These are phyloP conservation scores for Rambutsinella grinnellia DNA, from an alignment of 2,888 invertebrate species.

Conservation along the genomic window DNA sequence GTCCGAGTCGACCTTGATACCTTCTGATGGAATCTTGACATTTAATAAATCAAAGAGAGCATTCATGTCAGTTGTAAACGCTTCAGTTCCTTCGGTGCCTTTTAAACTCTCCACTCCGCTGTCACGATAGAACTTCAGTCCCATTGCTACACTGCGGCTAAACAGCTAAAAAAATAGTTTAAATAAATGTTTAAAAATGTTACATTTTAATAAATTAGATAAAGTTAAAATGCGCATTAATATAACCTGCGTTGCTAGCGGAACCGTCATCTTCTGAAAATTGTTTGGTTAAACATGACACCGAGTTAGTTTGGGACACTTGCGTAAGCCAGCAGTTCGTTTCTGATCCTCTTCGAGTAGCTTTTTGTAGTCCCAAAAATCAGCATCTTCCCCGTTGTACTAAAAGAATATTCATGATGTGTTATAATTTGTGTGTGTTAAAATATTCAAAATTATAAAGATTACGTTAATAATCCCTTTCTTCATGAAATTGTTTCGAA, in stretches of 20 bases:
- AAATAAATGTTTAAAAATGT: too few species aligned
- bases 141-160: too few species aligned
- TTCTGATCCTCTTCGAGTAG: slow-evolving; percentile 12
- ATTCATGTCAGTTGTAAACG: slow-evolving; percentile 20
- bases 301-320: too few species aligned
- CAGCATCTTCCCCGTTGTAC: slow-evolving; percentile 11
- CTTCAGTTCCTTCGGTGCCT: slow-evolving; percentile 1
- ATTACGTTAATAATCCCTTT: too few species aligned
- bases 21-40: slow-evolving; percentile 7
- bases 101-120: not conserved
- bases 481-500: slow-evolving; percentile 17
- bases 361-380: slow-evolving; percentile 24
- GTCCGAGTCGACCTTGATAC: not conserved
- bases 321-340: slow-evolving; percentile 7
- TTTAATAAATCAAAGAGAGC: slow-evolving; percentile 31
- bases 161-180: too few species aligned
- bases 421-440: too few species aligned
- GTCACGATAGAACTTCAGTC: not conserved
- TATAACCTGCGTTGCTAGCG: too few species aligned
- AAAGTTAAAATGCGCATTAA: too few species aligned
- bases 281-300: too few species aligned
- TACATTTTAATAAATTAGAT: too few species aligned
- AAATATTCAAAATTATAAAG: not conserved
- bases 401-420: too few species aligned
- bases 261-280: too few species aligned